phyloP scores from a whole-genome alignment of 1,140 invertebrate species.

The Formica exsecta region DNA sequence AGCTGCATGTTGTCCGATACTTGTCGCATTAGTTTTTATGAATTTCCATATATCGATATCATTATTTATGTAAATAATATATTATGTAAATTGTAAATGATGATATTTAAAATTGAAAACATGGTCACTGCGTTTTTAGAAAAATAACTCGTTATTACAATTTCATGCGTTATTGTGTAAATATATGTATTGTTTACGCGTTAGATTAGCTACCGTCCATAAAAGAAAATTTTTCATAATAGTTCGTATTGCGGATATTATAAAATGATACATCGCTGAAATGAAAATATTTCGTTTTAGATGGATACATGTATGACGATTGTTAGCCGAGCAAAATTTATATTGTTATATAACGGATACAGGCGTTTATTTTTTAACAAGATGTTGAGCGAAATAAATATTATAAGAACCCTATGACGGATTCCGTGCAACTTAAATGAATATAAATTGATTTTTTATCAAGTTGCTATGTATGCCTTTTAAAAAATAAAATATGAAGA shows the following conservation, averaged over 20 bases:
- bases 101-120: conserved; percentile 37
- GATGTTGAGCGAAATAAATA: conserved; percentile 26
- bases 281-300: conserved; percentile 24
- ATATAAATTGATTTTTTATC: conserved; percentile 67
- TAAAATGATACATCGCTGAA: conserved; percentile 3
- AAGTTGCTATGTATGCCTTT: conserved; percentile 57
- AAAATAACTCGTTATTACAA: conserved; percentile 24
- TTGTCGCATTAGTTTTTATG: conserved; percentile 18
- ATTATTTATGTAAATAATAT: conserved; percentile 32
- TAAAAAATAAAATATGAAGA: conserved; percentile 75
- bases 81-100: neutral
- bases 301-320: neutral
- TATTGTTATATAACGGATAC: neutral
- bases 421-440: conserved; percentile 59
- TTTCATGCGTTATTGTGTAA: conserved; percentile 42
- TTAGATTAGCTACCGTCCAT: conserved; percentile 15
- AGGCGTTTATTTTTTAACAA: neutral
- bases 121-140: neutral
- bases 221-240: conserved; percentile 28
- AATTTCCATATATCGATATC: conserved; percentile 24
- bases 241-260: neutral
- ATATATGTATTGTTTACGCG: neutral
- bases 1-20: neutral
- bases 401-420: neutral
- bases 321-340: conserved; percentile 10